Conservation (phyloP, 2,888 invertebrate species). For the Pogonocherus hispidulus region DNA sequence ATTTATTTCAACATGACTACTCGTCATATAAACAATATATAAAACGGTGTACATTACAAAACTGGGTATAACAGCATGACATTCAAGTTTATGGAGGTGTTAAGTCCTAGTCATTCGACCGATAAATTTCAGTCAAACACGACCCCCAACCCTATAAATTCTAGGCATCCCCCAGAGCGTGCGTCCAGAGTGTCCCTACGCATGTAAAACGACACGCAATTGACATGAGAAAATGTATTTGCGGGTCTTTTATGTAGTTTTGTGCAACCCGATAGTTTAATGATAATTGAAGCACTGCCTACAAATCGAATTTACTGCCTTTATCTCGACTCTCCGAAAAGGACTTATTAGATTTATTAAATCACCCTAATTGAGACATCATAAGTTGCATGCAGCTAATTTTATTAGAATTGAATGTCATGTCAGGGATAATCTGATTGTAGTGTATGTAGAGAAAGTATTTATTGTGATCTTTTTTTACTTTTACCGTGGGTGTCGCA, state of each 20-base stretch:
- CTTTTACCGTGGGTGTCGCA: too few relatives aligned
- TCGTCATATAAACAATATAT: too few relatives aligned
- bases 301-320: conserved; percentile 38
- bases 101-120: conserved; percentile 39
- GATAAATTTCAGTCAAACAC: conserved; percentile 39
- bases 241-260: conserved; percentile 50
- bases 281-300: conserved; percentile 51
- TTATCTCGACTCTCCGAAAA: conserved; percentile 33
- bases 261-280: conserved; percentile 60
- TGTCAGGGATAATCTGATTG: conserved; percentile 1
- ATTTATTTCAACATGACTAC: too few relatives aligned
- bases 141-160: conserved; percentile 48
- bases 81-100: conserved; percentile 42
- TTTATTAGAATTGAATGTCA: conserved; percentile 14
- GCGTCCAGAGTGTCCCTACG: conserved; percentile 42
- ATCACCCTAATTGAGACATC: conserved; percentile 36
- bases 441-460: not conserved
- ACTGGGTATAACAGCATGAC: conserved; percentile 22
- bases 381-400: conserved; percentile 28
- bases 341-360: conserved; percentile 38
- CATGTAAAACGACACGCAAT: conserved; percentile 58
- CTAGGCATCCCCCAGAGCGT: conserved; percentile 34
- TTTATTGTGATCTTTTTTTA: not conserved
- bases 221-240: conserved; percentile 59
- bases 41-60: not conserved